phyloP scores from a whole-genome alignment of 1,140 invertebrate genomes.

The Steinernema khuongi region DNA sequence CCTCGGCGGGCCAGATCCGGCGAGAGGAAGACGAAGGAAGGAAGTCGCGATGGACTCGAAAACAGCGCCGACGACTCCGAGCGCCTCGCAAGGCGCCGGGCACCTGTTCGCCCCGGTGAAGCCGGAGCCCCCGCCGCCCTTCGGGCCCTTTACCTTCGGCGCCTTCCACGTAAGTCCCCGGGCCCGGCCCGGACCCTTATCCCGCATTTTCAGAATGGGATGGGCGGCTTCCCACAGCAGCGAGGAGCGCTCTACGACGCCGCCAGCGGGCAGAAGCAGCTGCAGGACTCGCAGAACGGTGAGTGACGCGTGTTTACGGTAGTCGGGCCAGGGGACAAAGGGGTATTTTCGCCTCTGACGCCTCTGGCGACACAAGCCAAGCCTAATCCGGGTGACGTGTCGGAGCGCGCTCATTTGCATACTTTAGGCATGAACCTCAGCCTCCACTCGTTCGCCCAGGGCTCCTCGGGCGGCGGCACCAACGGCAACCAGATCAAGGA shows the following conservation, averaged over 20 bases:
- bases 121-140: not conserved
- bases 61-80: slow-evolving; percentile 7
- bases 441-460: slow-evolving; percentile 6
- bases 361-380: not conserved
- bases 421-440: slow-evolving; percentile 6
- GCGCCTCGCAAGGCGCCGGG: not conserved
- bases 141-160: slow-evolving; percentile 4
- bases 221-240: slow-evolving; percentile 8
- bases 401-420: slow-evolving; percentile 9
- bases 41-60: slow-evolving; percentile 10
- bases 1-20: slow-evolving; percentile 14
- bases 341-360: not conserved
- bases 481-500: not conserved
- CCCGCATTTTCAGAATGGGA: not conserved
- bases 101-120: slow-evolving; percentile 5
- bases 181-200: not conserved
- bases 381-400: not conserved
- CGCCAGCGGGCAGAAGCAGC: not conserved
- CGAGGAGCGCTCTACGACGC: slow-evolving; percentile 8
- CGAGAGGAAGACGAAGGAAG: slow-evolving; percentile 16
- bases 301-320: not conserved
- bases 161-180: not conserved
- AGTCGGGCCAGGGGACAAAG: too few species aligned
- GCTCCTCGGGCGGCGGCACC: not conserved
- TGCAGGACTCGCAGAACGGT: not conserved